Base-by-base conservation (phyloP, 1,140 invertebrate species). In the Ips typographus region DNA sequence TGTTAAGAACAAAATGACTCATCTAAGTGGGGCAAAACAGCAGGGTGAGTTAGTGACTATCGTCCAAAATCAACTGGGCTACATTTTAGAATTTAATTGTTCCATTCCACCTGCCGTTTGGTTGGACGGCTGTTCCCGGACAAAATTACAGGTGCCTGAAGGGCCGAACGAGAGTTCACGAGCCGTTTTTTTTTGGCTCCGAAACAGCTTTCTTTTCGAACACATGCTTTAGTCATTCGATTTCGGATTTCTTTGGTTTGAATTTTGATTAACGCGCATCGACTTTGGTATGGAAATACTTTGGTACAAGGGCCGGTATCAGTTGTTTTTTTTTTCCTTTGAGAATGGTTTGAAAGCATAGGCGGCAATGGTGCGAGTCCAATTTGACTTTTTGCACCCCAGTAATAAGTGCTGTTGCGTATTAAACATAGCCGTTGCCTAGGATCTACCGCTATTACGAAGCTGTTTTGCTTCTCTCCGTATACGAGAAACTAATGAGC, bases 131-230 rank as follows among this genome's bases (percentile, higher is more conserved):
- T 65, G 63, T 65, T 65, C 40, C 51, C 39, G 22, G 39, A 65
- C 51, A 42, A 65, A 65, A 65, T 65, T 65, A 65, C 63, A 65
- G 63, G 63, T 65, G 63, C 63, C 51, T 65, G 63, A 55, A 63
- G 63, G 63, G 40, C 63, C 63, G 36, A 59, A 59, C 39, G 56
- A 65, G 22, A 22, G 51, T 55, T 56, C 40, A 41, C 37, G 56
- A 65, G 63, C 40, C 43, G 39, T 65, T 65, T 65, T 65, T 65
- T 56, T 8, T 40, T 22, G 22, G 22, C 22, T 22, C 22, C 22
- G 22, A 42, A 65, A 56, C 51, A 56, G 63, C 51, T 65, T 56
- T 65, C 63, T 55, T 65, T 65, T 65, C 51, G 40, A 65, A 43
- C 63, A 55, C 38, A 65, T 65, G 53, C 53, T 42, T 5, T 22